Conservation (phyloP, 2,888 invertebrate genomes). For the Cheilosia vernalis region DNA sequence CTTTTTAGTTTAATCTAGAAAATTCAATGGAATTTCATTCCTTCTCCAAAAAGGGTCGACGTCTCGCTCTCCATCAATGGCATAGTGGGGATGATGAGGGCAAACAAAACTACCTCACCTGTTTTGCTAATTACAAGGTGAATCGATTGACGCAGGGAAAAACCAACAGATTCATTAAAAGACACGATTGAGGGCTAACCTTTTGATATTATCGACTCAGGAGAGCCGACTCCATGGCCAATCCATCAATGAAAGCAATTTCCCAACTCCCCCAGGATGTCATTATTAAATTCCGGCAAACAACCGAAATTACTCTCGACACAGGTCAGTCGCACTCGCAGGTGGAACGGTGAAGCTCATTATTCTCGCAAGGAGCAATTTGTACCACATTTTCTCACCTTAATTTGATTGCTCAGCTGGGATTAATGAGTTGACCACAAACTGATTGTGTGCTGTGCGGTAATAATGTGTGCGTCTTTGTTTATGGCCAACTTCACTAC, state of each 20-base stretch:
- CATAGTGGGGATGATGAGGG: slow-evolving; percentile 36
- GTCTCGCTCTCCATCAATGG: slow-evolving; percentile 32
- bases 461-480: slow-evolving; percentile 37
- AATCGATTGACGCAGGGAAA: slow-evolving; percentile 56
- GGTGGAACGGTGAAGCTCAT: slow-evolving; percentile 17
- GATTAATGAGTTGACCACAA: slow-evolving; percentile 69
- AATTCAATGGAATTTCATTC: slow-evolving; percentile 42
- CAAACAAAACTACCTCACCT: slow-evolving; percentile 30
- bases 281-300: slow-evolving; percentile 16
- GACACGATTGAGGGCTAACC: slow-evolving; percentile 9
- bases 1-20: slow-evolving; percentile 51
- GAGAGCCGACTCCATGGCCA: slow-evolving; percentile 2
- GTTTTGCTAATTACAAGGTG: slow-evolving; percentile 53
- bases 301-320: not conserved
- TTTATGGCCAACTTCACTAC: not conserved
- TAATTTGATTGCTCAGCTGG: slow-evolving; percentile 73
- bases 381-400: slow-evolving; percentile 55
- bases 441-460: slow-evolving; percentile 64
- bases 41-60: slow-evolving; percentile 24
- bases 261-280: not conserved
- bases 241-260: not conserved
- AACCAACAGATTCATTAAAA: slow-evolving; percentile 2
- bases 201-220: slow-evolving; percentile 5
- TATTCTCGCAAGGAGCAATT: slow-evolving; percentile 27
- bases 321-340: not conserved